phyloP scores from a whole-genome alignment of 1,140 invertebrate species.

The Archivesica marissinica region DNA sequence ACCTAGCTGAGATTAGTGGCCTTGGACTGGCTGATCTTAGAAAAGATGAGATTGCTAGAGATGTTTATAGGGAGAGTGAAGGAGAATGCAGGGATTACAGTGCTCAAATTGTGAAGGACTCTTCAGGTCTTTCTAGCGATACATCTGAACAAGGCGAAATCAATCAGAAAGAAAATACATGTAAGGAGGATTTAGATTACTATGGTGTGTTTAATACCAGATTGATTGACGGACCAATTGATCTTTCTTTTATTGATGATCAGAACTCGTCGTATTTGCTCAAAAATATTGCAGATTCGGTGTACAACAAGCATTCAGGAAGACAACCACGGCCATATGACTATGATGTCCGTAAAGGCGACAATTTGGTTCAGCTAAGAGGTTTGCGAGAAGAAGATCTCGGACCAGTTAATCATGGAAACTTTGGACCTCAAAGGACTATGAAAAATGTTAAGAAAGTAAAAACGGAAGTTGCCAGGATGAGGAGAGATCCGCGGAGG shows the following conservation, averaged over 20 bases:
- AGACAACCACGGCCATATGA: not conserved
- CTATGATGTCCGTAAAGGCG: too few species aligned
- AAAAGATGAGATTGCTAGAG: not conserved
- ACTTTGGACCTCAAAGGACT: not conserved
- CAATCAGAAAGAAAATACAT: conserved; percentile 5
- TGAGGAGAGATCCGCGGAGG: conserved; percentile 10
- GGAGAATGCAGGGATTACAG: not conserved
- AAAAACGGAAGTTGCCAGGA: conserved; percentile 10
- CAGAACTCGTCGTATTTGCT: conserved; percentile 48
- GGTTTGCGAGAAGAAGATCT: not conserved
- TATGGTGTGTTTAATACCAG: conserved; percentile 60
- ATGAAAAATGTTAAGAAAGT: conserved; percentile 50
- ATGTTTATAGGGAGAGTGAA: not conserved
- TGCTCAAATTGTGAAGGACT: conserved; percentile 12
- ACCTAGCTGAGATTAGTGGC: not conserved
- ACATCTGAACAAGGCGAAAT: not conserved
- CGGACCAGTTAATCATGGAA: not conserved
- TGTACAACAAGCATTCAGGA: conserved; percentile 9
- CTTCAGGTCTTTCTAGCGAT: not conserved
- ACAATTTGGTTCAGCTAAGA: not conserved
- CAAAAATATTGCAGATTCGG: conserved; percentile 48
- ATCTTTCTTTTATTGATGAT: conserved; percentile 41
- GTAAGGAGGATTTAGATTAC: conserved; percentile 40
- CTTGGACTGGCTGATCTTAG: not conserved
- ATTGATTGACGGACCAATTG: conserved; percentile 49